Evolutionary conservation across 2,797 vertebrate genomes (phyloP).

Genomic region (Characodon lateralis): DNA sequence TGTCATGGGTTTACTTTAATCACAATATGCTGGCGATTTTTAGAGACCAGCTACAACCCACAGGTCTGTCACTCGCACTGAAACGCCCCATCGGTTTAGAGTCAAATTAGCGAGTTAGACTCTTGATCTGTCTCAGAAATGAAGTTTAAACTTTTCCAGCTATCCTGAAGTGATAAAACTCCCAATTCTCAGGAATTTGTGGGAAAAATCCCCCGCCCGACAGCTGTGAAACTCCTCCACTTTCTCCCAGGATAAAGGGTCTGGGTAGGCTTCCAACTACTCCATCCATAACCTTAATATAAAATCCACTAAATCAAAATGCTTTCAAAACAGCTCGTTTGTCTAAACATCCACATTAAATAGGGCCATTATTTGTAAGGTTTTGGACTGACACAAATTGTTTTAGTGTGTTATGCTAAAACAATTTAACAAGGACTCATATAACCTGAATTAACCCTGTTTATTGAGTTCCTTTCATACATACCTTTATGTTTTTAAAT

Average conservation of each 20-base stretch:
- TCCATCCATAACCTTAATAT: background rate
- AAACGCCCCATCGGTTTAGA: conserved; percentile 13
- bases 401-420: background rate
- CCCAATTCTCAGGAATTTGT: conserved; percentile 51
- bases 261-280: conserved; percentile 35
- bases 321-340: background rate
- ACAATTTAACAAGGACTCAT: background rate
- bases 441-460: background rate
- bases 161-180: conserved; percentile 54
- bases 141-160: conserved; percentile 29
- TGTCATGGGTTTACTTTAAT: conserved; percentile 32
- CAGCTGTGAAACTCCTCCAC: conserved; percentile 1
- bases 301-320: background rate
- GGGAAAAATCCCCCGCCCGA: conserved; percentile 31
- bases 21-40: conserved; percentile 11
- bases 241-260: conserved; percentile 19
- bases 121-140: conserved; percentile 1
- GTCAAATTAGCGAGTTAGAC: background rate
- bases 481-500: background rate
- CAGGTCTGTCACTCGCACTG: background rate
- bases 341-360: too few relatives aligned
- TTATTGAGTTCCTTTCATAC: background rate
- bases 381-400: too few relatives aligned
- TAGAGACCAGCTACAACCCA: background rate
- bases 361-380: too few relatives aligned